Percentiles rank a stretch among this genome's conserved stretches.
Conservation (phyloP, 2,797 vertebrate genomes). For the Acipenser oxyrinchus region DNA sequence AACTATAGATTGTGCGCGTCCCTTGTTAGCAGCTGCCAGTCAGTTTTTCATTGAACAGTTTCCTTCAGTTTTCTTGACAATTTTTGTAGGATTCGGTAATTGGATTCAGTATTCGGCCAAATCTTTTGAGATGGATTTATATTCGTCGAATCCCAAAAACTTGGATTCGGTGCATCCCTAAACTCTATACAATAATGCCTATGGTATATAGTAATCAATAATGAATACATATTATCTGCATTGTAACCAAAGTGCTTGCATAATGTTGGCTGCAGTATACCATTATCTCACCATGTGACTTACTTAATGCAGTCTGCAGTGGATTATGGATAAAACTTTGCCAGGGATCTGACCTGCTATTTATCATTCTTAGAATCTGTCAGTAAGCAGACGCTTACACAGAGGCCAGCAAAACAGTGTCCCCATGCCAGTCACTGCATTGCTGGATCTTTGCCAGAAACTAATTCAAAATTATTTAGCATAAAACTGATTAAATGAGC, state of each 20-base stretch:
- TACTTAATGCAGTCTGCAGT: slow-evolving; percentile 19
- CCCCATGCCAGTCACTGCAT: slow-evolving; percentile 24
- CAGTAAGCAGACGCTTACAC: slow-evolving; percentile 15
- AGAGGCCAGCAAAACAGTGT: slow-evolving; percentile 1
- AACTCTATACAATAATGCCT: too few relatives aligned
- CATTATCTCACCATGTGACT: slow-evolving; percentile 31
- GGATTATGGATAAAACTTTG: slow-evolving; percentile 17
- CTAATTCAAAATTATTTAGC: slow-evolving; percentile 28
- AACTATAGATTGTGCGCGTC: too few relatives aligned
- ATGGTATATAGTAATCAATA: too few relatives aligned
- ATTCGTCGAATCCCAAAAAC: too few relatives aligned
- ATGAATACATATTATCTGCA: too few relatives aligned
- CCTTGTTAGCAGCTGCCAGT: too few relatives aligned
- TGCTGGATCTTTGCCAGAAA: slow-evolving; percentile 2
- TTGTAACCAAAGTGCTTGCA: background rate
- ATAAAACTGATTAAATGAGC: slow-evolving; percentile 57
- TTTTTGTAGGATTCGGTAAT: too few relatives aligned
- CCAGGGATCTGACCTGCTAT: slow-evolving; percentile 26
- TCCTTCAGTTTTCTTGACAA: too few relatives aligned
- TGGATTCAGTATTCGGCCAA: too few relatives aligned
- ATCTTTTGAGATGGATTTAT: too few relatives aligned
- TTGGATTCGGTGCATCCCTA: too few relatives aligned
- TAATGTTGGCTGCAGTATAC: slow-evolving; percentile 13
- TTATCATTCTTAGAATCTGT: slow-evolving; percentile 23
- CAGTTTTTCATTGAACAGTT: too few relatives aligned